Conservation (phyloP, 2,888 invertebrate species). For the Tachina grossa region DNA sequence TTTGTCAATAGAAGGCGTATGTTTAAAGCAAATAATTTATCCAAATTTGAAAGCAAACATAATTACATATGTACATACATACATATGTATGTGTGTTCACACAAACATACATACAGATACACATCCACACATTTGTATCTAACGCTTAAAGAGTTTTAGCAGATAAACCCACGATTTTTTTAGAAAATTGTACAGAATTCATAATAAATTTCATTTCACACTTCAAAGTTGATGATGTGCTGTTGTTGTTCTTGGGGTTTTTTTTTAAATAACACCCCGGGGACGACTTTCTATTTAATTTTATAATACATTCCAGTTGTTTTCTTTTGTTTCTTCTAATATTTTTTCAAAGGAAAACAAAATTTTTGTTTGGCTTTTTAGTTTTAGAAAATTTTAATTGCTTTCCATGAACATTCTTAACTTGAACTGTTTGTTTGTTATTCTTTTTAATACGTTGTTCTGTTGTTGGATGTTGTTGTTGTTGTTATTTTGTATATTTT, state of each 20-base stretch:
- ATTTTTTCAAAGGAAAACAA: conserved; percentile 41
- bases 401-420: conserved; percentile 48
- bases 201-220: conserved; percentile 61
- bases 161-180: conserved; percentile 20
- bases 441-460: conserved; percentile 2
- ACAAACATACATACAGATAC: neutral
- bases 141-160: neutral
- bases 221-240: conserved; percentile 41
- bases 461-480: neutral
- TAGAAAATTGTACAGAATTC: conserved; percentile 34
- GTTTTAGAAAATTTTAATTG: conserved; percentile 57
- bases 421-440: conserved; percentile 42
- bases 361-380: conserved; percentile 28
- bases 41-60: no score
- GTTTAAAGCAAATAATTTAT: no score
- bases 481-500: conserved; percentile 11
- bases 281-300: conserved; percentile 59
- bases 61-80: no score
- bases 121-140: conserved; percentile 9
- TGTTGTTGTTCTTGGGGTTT: conserved; percentile 5
- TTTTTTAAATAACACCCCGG: conserved; percentile 29
- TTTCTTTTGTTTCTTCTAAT: conserved; percentile 4
- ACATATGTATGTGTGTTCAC: no score
- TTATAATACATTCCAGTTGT: conserved; percentile 24
- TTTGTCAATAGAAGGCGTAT: no score